Evolutionary conservation across 2,888 invertebrate species (phyloP), one percentile per base, ranked within the genome.

Genomic region (Tubulanus polymorphus): DNA sequence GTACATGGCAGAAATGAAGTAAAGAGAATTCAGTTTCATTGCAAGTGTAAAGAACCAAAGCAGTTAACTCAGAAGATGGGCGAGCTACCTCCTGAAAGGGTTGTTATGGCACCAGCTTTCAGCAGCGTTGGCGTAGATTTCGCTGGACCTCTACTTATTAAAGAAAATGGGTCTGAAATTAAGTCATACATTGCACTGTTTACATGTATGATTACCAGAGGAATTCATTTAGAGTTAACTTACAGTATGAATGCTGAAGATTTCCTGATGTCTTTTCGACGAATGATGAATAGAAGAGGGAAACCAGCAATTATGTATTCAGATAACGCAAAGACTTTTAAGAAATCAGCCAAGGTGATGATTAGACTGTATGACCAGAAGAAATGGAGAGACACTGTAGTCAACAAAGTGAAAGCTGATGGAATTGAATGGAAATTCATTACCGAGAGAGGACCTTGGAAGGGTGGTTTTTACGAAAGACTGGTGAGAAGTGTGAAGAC

Each of bases 141-240:
- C 18, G 25, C 37, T 48, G 50, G 37, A 23, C 54, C 48, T 3
- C 18, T 54, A 3, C 20, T 18, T 10, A 41, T 32, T 15, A 15
- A 18, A 37, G 25, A 32, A 50, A 12, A 30, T 8, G 6, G 29
- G 23, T 18, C 6, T n/a, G 23, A 49, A 26, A 15, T 25, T 10
- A 53, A 54, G 28, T 27, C n/a, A 15, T 51, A 53, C 20, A 45
- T 25, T 12, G 25, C 12, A 20, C 15, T 53, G 18, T 48, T 53
- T 53, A 50, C 49, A 3, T 53, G 53, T 27, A 20, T 53, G 27
- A 48, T 18, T 6, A 51, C 53, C 6, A 49, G 53, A 27, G 53
- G 48, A 6, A 45, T 53, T 12, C 53, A 53, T 23, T 18, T 53
- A 28, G 54, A 54, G 27, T 12, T 54, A 5, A 20, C 26, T 20